Conservation (phyloP, 2,797 vertebrate species). For the Poeciliopsis turneri region DNA sequence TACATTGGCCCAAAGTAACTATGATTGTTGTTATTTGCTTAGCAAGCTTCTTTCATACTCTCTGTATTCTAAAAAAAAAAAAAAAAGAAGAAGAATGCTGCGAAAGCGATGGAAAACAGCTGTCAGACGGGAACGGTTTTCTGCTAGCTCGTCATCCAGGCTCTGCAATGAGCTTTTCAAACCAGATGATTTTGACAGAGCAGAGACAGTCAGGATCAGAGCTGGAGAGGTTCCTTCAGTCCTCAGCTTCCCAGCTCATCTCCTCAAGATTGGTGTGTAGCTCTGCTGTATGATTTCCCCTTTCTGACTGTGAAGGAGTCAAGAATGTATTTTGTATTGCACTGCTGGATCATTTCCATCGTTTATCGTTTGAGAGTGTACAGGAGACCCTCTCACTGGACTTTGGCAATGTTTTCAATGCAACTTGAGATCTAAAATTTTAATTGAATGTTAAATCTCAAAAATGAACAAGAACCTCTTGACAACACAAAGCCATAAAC, state of each 20-base stretch:
- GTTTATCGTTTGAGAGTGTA: background rate
- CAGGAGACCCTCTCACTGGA: background rate
- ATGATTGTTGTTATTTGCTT: background rate
- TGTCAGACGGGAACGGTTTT: background rate
- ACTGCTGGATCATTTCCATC: background rate
- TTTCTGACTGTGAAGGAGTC: background rate
- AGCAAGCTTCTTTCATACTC: background rate
- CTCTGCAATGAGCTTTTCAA: background rate
- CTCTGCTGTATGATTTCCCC: background rate
- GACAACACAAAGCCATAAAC: too few relatives aligned
- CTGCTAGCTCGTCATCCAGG: background rate
- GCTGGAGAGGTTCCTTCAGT: background rate
- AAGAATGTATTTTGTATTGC: background rate
- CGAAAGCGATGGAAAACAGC: background rate
- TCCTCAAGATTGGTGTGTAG: background rate
- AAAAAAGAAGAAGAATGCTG: background rate
- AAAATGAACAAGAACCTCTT: too few relatives aligned
- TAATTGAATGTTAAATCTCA: too few relatives aligned
- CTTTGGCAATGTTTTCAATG: too few relatives aligned
- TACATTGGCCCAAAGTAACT: background rate
- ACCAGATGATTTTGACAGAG: background rate
- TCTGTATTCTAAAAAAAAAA: too few relatives aligned
- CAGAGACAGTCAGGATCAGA: background rate
- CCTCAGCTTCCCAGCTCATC: background rate
- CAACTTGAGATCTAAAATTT: too few relatives aligned